Evolutionary conservation across 2,888 invertebrate genomes (phyloP).

Genomic region (Agrenia bidenticulata): DNA sequence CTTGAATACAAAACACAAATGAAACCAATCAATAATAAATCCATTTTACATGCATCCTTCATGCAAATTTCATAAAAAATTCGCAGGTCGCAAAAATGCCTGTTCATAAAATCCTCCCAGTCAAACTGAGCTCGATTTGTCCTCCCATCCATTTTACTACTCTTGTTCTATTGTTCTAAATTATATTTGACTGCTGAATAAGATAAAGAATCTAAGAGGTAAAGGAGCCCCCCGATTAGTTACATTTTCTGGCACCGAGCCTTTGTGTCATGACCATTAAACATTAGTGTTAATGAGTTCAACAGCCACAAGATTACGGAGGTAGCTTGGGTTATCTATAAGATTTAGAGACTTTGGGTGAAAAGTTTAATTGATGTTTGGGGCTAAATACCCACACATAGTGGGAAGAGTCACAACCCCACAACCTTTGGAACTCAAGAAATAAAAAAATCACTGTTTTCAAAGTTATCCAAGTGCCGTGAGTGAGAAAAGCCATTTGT

Average conservation of each 20-base stretch:
- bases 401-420: slow-evolving; percentile 34
- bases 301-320: slow-evolving; percentile 1
- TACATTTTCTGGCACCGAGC: slow-evolving; percentile 20
- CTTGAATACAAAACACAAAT: slow-evolving; percentile 18
- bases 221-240: slow-evolving; percentile 14
- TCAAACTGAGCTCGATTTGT: no score
- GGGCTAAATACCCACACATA: slow-evolving; percentile 39
- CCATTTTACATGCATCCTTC: no score
- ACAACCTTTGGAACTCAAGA: slow-evolving; percentile 23
- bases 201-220: slow-evolving; percentile 1
- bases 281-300: slow-evolving; percentile 20
- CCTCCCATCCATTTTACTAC: no score
- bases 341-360: slow-evolving; percentile 35
- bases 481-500: slow-evolving; percentile 37
- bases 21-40: background rate
- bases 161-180: no score
- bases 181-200: background rate
- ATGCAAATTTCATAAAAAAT: no score
- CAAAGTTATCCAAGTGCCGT: slow-evolving; percentile 7
- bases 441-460: slow-evolving; percentile 15
- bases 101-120: no score
- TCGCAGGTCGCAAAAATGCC: no score
- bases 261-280: slow-evolving; percentile 20
- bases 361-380: slow-evolving; percentile 44
- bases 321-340: slow-evolving; percentile 19